A percentile compares a stretch with the other conserved stretches of the same genome.
Conservation (phyloP, 2,888 invertebrate species). For the Trachelus troglodyta region DNA sequence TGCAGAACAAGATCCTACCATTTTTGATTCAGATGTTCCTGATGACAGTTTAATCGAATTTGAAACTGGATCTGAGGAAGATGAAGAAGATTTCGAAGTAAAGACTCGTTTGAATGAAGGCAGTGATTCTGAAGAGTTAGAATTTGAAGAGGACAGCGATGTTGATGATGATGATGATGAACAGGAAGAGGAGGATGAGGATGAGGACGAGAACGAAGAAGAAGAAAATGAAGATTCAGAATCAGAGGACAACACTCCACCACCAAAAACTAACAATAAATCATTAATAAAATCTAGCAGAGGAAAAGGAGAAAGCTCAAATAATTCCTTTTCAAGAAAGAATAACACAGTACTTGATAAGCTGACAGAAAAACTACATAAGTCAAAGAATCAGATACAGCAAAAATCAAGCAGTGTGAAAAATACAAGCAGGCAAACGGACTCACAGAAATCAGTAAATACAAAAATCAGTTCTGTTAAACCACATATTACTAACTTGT, state of each 20-base stretch:
- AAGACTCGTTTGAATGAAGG: conserved; percentile 19
- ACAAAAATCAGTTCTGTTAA: conserved; percentile 11
- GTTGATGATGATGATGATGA: conserved; percentile 24
- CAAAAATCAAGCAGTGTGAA: background rate
- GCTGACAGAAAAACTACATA: background rate
- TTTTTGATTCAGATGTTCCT: conserved; percentile 71
- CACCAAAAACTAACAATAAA: conserved; percentile 17
- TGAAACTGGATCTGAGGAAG: conserved; percentile 55
- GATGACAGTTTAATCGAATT: conserved; percentile 59
- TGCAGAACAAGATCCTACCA: conserved; percentile 51
- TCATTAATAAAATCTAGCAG: conserved; percentile 12
- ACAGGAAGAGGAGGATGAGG: conserved; percentile 16
- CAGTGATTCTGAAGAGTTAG: conserved; percentile 26
- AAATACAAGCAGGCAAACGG: background rate
- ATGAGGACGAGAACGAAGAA: conserved; percentile 21
- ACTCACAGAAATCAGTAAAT: conserved; percentile 6
- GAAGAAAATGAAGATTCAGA: conserved; percentile 4
- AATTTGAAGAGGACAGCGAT: conserved; percentile 35
- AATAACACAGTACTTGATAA: conserved; percentile 12
- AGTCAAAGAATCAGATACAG: background rate
- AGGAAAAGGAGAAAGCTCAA: conserved; percentile 27
- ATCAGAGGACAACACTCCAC: background rate
- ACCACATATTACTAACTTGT: conserved; percentile 11
- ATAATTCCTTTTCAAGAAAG: conserved; percentile 14
- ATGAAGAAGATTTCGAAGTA: conserved; percentile 39